phyloP scores from a whole-genome alignment of 2,797 vertebrate genomes.

The Microtus californicus region DNA sequence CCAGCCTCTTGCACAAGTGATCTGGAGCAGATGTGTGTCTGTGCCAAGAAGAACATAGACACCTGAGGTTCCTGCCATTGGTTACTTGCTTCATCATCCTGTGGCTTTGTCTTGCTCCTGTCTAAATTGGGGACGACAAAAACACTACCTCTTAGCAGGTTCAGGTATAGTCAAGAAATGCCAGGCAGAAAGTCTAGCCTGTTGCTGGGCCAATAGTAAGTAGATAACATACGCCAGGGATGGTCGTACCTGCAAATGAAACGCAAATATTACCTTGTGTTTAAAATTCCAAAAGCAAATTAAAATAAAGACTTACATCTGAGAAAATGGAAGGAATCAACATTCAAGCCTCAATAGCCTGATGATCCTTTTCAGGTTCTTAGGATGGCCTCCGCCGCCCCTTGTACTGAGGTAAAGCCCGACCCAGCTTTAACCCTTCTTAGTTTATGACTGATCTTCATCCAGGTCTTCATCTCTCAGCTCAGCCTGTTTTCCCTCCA shows the following conservation, averaged over 20 bases:
- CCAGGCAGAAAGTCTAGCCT: not conserved
- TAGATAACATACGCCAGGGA: no score
- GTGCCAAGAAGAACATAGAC: not conserved
- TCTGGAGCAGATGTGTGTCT: fast-evolving
- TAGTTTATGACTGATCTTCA: not conserved
- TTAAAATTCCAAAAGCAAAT: not conserved
- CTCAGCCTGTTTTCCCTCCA: not conserved
- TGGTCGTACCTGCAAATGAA: not conserved
- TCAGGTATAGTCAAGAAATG: not conserved
- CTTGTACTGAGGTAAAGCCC: not conserved
- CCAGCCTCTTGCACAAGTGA: not conserved
- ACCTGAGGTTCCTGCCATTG: not conserved
- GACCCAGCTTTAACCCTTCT: no score
- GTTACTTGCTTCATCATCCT: not conserved
- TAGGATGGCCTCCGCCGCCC: not conserved
- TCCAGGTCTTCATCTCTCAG: not conserved
- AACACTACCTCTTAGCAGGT: not conserved
- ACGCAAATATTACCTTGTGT: not conserved
- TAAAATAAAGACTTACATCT: not conserved
- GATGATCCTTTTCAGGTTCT: not conserved
- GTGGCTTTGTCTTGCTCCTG: not conserved
- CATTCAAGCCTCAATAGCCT: not conserved
- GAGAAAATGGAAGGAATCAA: not conserved
- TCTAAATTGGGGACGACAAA: not conserved
- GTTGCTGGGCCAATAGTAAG: not conserved